Evolutionary conservation across 2,113 vertebrate species (phyloP), one percentile per base, ranked within the genome.

Genomic region (Marcusenius ussheri): DNA sequence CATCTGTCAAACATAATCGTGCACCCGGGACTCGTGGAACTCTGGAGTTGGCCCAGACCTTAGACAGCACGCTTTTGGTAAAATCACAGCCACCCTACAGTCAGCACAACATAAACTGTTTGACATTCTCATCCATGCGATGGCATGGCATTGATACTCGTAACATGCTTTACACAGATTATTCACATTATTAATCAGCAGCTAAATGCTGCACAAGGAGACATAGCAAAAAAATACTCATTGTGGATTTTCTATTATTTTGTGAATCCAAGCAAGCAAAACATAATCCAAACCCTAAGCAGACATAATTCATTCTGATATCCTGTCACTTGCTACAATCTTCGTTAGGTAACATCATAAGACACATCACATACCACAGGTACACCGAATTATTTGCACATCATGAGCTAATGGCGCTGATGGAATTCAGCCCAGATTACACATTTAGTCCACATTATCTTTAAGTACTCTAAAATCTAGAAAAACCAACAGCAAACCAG

Each of bases 1-100:
- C 21, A 42, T 66, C 39, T 62, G 87, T 62, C 56, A 88, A 88
- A 88, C 35, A 24, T 42, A 88, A 88, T 66, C 58, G n/a, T n/a
- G 11, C 39, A 88, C 8, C 51, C 19, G 15, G 42, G 53, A 24
- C 53, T 88, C 35, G 5, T 21, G 19, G 19, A 21, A 56, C 53
- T 56, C 21, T 66, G 87, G 53, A 42, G 87, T 62, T 9, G 17
- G 51, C 19, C 87, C 87, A 88, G 53, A 88, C 31, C 17, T 88
- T 66, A 88, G 46, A 66, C 9, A 45, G 31, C 39, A 39, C 3
- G 50, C 17, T 45, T 88, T 56, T 53, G 51, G 51, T n/a, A 62
- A 88, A 88, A 58, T 83, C 84, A 31, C 15, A 13, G 47, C 84
- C n/a, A 27, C n/a, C 49, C 85, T 56, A 56, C 85, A 87, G 39